These are phyloP conservation scores for Melangyna quadrimaculata DNA, from an alignment of 2,888 invertebrate species.

Conservation along the genomic window DNA sequence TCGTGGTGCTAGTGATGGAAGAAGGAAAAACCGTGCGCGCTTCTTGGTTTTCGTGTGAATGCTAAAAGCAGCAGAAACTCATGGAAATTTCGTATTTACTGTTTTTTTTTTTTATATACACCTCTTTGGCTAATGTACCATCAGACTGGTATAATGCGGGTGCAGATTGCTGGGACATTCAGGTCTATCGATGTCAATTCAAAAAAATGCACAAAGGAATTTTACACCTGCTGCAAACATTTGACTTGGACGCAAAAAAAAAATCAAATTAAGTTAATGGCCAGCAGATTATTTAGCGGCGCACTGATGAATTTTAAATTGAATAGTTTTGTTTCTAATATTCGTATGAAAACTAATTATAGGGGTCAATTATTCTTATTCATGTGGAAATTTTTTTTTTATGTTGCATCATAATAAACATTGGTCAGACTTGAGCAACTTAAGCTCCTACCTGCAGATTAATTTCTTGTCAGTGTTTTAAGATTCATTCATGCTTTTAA, in stretches of 20 bases:
- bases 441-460: background rate
- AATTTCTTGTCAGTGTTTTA: background rate
- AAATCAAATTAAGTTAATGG: constrained; percentile 38
- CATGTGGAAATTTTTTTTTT: background rate
- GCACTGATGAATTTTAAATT: constrained; percentile 9
- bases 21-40: constrained; percentile 6
- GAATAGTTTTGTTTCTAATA: background rate
- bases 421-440: background rate
- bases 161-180: constrained; percentile 18
- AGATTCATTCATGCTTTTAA: no score
- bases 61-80: constrained; percentile 50
- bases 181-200: constrained; percentile 37
- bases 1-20: constrained; percentile 10
- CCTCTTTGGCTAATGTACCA: background rate
- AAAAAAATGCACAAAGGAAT: background rate
- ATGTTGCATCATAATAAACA: no score
- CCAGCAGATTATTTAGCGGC: constrained; percentile 9
- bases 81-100: constrained; percentile 38
- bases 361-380: background rate
- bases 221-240: constrained; percentile 48
- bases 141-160: constrained; percentile 59
- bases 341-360: background rate
- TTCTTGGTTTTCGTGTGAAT: constrained; percentile 61
- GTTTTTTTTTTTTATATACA: background rate
- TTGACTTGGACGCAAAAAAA: background rate